Evolutionary conservation across 2,797 vertebrate species (phyloP).

Genomic region (Pseudochirops cupreus): DNA sequence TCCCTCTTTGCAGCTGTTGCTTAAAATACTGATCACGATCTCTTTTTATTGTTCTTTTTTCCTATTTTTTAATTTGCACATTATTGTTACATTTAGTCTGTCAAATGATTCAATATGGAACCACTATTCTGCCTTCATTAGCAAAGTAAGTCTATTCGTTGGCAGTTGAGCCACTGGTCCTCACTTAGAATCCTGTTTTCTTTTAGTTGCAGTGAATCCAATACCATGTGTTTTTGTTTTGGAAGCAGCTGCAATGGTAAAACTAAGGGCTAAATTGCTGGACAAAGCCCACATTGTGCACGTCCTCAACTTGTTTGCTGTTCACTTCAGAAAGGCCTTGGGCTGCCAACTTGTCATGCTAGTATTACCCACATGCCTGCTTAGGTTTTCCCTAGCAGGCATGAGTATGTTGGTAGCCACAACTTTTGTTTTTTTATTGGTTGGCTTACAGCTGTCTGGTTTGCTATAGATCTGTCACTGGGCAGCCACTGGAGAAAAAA

Average conservation of each 20-base stretch:
- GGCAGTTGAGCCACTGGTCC: constrained; percentile 70
- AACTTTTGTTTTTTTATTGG: constrained; percentile 49
- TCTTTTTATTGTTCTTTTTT: constrained; percentile 14
- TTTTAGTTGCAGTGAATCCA: constrained; percentile 56
- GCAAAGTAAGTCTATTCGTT: constrained; percentile 55
- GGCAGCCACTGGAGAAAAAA: constrained; percentile 59
- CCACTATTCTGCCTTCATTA: constrained; percentile 70
- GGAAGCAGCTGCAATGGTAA: constrained; percentile 78
- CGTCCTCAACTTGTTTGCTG: constrained; percentile 72
- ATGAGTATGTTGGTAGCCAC: constrained; percentile 37
- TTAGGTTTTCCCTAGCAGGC: constrained; percentile 58
- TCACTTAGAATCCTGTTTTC: constrained; percentile 76
- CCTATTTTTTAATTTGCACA: constrained; percentile 47
- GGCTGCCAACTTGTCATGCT: constrained; percentile 63
- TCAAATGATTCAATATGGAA: constrained; percentile 17
- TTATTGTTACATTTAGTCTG: constrained; percentile 63
- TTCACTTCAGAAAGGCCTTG: constrained; percentile 70
- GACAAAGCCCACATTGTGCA: constrained; percentile 73
- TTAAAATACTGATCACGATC: constrained; percentile 16
- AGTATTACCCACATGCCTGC: constrained; percentile 53
- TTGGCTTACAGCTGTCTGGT: constrained; percentile 55
- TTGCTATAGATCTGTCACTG: constrained; percentile 68
- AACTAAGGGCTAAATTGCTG: constrained; percentile 62
- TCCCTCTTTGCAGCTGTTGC: constrained; percentile 47
- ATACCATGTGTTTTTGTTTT: constrained; percentile 71